Evolutionary conservation across 2,888 invertebrate genomes (phyloP), one percentile per base, ranked within the genome.

Genomic region (Eudemis profundana): DNA sequence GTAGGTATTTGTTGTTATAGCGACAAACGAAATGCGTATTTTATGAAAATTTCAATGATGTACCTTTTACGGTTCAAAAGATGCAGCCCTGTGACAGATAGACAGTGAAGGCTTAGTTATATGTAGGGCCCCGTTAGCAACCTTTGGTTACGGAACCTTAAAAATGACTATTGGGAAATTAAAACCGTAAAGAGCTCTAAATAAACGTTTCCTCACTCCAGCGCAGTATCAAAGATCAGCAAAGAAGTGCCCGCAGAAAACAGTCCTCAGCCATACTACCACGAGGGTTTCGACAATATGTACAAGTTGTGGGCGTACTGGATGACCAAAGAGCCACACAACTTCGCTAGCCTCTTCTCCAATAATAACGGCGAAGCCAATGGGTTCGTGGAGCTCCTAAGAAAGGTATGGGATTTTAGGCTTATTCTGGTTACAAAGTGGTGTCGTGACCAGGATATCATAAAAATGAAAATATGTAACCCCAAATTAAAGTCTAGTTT

Each of bases 291-390:
- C 72, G 90, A 90, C 76, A 91, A 95, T 73, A 94, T 94, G 76
- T 94, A 93, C 70, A 93, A 92, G 71, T 85, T 97, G 68, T 97
- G 96, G 96, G 92, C 93, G 61, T 95, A 95, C 78, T 96, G 96
- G 95, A 95, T 97, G 95, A 90, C 92, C 5, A 93, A 95, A 78
- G 97, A 97, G 80, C 93, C 93, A 0, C 89, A 93, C 0, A 93
- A 95, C 78, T 95, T 95, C 73, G 92, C 93, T 63, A 79, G 79
- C 5, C 85, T 95, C 50, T 89, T 95, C 56, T 95, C 93, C 17
- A 94, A 96, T 78, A 92, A 94, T 47, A 88, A 92, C 38, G 93
- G 86, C 0, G 82, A 87, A 61, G 85, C 85, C n/a, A 93, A 91
- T 74, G 92, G 92, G 0, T 78, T 92, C 33, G 71, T 88, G 0